A percentile compares a stretch with the other conserved stretches of the same genome.
These are phyloP conservation scores for Zaprionus davidi DNA, from an alignment of 1,140 invertebrate genomes.

Conservation along the genomic window DNA sequence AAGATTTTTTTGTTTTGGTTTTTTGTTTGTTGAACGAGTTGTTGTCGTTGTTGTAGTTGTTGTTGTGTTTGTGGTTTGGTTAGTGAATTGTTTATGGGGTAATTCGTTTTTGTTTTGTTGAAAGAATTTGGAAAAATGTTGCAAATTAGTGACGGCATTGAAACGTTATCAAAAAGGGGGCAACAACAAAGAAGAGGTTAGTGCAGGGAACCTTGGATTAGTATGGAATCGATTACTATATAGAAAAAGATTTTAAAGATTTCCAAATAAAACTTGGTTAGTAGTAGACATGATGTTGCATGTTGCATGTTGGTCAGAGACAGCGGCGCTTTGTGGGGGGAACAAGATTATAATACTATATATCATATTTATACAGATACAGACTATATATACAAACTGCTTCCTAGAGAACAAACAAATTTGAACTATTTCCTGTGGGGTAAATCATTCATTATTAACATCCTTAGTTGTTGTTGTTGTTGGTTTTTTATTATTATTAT, in stretches of 20 bases:
- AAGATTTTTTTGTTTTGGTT: conserved; percentile 45
- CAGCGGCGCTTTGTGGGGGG: neutral
- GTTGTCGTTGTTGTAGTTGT: conserved; percentile 30
- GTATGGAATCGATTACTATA: conserved; percentile 5
- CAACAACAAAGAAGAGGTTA: conserved; percentile 12
- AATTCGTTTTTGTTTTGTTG: conserved; percentile 15
- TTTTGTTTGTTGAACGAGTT: conserved; percentile 55
- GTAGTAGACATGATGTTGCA: conserved; percentile 39
- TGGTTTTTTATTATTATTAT: conserved; percentile 1
- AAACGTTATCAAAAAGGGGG: conserved; percentile 15
- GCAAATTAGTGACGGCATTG: conserved; percentile 62
- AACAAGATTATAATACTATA: conserved; percentile 6
- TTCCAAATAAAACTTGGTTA: conserved; percentile 49
- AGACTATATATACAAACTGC: conserved; percentile 40
- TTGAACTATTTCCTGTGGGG: conserved; percentile 31
- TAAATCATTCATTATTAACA: conserved; percentile 11
- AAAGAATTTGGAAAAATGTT: conserved; percentile 76
- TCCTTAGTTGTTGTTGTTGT: conserved; percentile 1
- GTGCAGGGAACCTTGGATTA: conserved; percentile 32
- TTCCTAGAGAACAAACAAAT: conserved; percentile 15
- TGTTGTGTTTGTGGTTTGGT: conserved; percentile 29
- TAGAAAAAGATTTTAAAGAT: conserved; percentile 14
- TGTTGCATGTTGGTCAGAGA: conserved; percentile 24
- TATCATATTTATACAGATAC: conserved; percentile 24
- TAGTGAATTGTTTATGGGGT: conserved; percentile 42